Evolutionary conservation across 1,140 invertebrate genomes (phyloP), one percentile per base, ranked within the genome.

Genomic region (Drosophila truncata): DNA sequence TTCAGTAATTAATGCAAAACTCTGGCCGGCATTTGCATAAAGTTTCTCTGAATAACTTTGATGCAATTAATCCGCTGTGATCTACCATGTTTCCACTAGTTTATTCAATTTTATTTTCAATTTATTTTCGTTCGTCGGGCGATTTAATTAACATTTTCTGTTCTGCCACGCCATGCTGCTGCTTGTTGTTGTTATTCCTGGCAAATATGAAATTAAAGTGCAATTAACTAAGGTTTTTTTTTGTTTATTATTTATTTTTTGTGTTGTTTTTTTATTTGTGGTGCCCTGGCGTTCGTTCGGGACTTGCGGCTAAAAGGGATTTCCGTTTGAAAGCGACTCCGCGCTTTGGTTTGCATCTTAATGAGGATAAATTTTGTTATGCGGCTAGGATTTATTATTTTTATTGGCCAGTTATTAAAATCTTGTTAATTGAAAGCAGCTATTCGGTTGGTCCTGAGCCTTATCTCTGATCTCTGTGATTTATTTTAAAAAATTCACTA

Each of bases 21-120:
- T 33, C 47, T 74, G 35, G 2, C 46, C 44, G 47, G 31, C 61
- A 80, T 84, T 80, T 84, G 77, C 76, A 77, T 80, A 65, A 74
- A 84, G 44, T 25, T 67, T 77, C 47, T 52, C 39, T 41, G 47
- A 54, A 58, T 52, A 64, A 64, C 67, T 81, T 73, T 80, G 33
- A 78, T 78, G 63, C 44, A 62, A 78, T 78, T 78, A 78, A 78
- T 58, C 42, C 41, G 66, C 50, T 72, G 65, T 70, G 69, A 72
- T 72, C 69, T 61, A 52, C 37, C 47, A 33, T 50, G 42, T 58
- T 78, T 76, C 23, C 63, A 61, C 49, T 44, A 57, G 59, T 31
- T 61, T 77, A 78, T 78, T 78, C 47, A 77, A 58, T 70, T 77
- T 46, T 61, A 78, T 54, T 61, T 78, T 50, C 52, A 77, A 67